Base-by-base conservation (phyloP, 2,888 invertebrate species). In the Schrankia costaestrigalis region DNA sequence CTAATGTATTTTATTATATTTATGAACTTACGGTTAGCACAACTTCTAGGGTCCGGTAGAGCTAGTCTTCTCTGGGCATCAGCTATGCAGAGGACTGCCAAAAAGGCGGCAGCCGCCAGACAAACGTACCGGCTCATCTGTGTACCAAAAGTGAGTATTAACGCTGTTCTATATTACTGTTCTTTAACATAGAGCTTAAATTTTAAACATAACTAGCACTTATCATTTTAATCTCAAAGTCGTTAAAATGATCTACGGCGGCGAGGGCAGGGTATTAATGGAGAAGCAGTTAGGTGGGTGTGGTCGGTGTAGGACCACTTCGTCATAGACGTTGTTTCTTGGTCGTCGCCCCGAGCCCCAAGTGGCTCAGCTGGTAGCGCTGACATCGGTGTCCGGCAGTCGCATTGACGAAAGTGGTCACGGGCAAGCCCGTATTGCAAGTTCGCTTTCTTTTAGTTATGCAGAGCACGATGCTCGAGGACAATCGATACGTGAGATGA, bases 21-120 rank as follows among this genome's bases (percentile, higher is more conserved):
- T 8, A 11, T 4, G 31, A 71, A 92, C 95, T 91, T 90, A 95
- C 96, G 92, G 81, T 95, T 96, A 41, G 94, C 92, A 81, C 96
- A 96, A 83, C 95, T 96, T 73, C 94, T 91, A 22, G 96, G 95
- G 85, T 96, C 96, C 32, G 96, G 96, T 52, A 96, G 88, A 14
- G 96, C 95, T 45, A 96, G 89, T 50, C 96, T 92, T 62, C 96
- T 91, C 80, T 96, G 96, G 38, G 95, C 96, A 67, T 93, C 89
- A 67, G 92, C 93, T 56, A 94, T 75, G 56, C 92, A 89, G 41
- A 94, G 85, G 64, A 93, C 90, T 72, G 90, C 84, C 59, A 92
- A 60, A 61, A 88, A 59, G 47, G 69, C 77, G 40, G 69, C 71
- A 46, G 74, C 74, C 41, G 75, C 79, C 62, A 86, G 62, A 63